Percentiles rank a stretch among this genome's conserved stretches.
phyloP scores from a whole-genome alignment of 2,888 invertebrate genomes.

The Leucophora obtusa region DNA sequence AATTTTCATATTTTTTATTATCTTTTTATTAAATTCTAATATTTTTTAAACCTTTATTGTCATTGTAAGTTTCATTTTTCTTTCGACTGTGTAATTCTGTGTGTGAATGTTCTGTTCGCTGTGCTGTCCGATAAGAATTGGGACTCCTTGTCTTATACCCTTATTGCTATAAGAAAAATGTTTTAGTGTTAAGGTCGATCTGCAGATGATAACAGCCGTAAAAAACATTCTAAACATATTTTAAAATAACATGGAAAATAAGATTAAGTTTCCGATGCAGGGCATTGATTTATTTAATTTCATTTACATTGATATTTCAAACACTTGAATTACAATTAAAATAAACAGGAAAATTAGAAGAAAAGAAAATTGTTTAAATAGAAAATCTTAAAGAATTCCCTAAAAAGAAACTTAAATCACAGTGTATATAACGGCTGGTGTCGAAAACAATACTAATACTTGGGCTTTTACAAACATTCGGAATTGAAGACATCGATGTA shows the following conservation, averaged over 20 bases:
- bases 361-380: neutral
- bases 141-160: no score
- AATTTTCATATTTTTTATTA: no score
- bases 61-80: no score
- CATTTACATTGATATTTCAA: neutral
- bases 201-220: slow-evolving; percentile 2
- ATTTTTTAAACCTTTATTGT: no score
- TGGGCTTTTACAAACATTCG: slow-evolving; percentile 68
- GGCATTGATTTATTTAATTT: slow-evolving; percentile 39
- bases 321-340: neutral
- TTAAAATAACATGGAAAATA: slow-evolving; percentile 1
- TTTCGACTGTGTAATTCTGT: no score
- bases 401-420: neutral
- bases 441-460: no score
- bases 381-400: neutral
- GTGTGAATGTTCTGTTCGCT: no score
- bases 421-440: neutral
- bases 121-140: no score
- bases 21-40: no score
- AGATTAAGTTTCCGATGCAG: slow-evolving; percentile 31
- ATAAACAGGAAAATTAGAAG: neutral
- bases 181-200: slow-evolving; percentile 8
- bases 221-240: slow-evolving; percentile 20
- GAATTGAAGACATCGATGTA: slow-evolving; percentile 73
- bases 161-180: no score